Percentiles rank a stretch among this genome's conserved stretches.
These are phyloP conservation scores for Sapayoa aenigma DNA, from an alignment of 2,113 vertebrate genomes.

Conservation along the genomic window DNA sequence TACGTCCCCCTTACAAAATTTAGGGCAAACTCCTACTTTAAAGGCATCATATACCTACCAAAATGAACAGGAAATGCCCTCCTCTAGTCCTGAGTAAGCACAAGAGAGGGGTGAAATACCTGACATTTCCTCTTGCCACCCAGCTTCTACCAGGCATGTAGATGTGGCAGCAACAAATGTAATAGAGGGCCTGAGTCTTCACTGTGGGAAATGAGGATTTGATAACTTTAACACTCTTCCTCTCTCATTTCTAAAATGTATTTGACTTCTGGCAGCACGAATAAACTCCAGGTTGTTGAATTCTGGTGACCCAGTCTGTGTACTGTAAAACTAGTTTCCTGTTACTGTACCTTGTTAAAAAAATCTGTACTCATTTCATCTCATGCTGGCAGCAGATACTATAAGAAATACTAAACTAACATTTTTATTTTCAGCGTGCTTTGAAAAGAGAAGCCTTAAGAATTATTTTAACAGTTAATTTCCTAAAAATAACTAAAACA, in stretches of 20 bases:
- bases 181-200: not conserved
- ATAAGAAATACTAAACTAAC: not conserved
- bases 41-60: not conserved
- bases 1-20: not conserved
- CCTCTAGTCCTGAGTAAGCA: not conserved
- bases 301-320: not conserved
- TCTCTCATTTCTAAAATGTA: not conserved
- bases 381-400: not conserved
- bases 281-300: not conserved
- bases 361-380: not conserved
- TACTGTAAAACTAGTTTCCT: not conserved
- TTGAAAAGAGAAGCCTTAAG: not conserved
- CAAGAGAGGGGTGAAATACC: not conserved
- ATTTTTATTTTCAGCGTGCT: not conserved
- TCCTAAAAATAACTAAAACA: not conserved
- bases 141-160: not conserved
- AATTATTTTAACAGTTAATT: not conserved
- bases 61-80: not conserved
- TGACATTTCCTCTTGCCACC: not conserved
- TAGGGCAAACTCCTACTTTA: not conserved
- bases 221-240: not conserved
- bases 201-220: not conserved
- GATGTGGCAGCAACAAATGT: fast-evolving
- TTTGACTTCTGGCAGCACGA: not conserved
- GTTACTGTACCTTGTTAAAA: not conserved